A percentile compares a stretch with the other conserved stretches of the same genome.
These are phyloP conservation scores for Eublepharis macularius DNA, from an alignment of 2,113 vertebrate species.

Conservation along the genomic window DNA sequence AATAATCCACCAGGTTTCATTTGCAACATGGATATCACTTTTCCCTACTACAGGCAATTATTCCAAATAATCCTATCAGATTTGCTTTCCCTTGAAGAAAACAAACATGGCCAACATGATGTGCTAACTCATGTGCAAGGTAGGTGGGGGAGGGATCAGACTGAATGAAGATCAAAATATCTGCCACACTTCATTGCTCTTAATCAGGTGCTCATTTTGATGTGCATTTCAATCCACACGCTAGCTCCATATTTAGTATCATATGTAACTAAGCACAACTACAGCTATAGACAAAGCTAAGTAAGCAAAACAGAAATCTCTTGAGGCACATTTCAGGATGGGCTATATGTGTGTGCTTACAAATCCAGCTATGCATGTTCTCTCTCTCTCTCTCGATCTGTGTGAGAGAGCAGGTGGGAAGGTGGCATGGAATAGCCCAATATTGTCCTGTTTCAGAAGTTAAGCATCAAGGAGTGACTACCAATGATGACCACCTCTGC, in stretches of 20 bases:
- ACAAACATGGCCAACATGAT: neutral
- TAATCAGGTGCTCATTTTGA: neutral
- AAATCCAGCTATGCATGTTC: neutral
- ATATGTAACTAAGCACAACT: too few relatives aligned
- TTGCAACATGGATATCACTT: neutral
- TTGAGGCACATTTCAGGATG: neutral
- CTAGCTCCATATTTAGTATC: neutral
- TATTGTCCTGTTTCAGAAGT: too few relatives aligned
- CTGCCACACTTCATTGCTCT: neutral
- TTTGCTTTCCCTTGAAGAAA: neutral
- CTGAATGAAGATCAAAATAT: neutral
- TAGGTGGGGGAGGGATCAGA: neutral
- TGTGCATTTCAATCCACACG: neutral
- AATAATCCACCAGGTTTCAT: neutral
- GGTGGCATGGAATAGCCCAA: too few relatives aligned
- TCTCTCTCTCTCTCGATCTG: too few relatives aligned
- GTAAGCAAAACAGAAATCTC: neutral
- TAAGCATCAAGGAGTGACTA: too few relatives aligned
- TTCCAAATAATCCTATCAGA: neutral
- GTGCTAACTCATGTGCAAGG: neutral
- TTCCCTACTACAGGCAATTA: neutral
- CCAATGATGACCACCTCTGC: too few relatives aligned
- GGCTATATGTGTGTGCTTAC: neutral
- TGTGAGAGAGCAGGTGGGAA: too few relatives aligned
- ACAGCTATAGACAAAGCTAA: neutral